These are phyloP conservation scores for Tridacna crocea DNA, from an alignment of 2,888 invertebrate species.

Conservation along the genomic window DNA sequence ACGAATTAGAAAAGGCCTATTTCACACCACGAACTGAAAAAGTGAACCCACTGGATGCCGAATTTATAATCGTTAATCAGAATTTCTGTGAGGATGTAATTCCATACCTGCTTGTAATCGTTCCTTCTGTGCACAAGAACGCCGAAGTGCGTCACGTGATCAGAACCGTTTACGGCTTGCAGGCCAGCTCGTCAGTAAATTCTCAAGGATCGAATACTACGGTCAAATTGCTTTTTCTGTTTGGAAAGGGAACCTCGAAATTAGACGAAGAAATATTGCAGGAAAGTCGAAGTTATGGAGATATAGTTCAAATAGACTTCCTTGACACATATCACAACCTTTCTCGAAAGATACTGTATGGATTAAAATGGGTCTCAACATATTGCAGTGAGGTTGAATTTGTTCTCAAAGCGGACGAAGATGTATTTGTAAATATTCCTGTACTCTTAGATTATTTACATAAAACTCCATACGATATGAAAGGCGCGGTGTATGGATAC, in stretches of 20 bases:
- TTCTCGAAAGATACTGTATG: slow-evolving; percentile 62
- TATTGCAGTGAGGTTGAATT: slow-evolving; percentile 59
- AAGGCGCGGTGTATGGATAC: slow-evolving; percentile 64
- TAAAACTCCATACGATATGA: slow-evolving; percentile 29
- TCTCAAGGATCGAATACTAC: neutral
- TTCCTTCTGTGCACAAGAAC: slow-evolving; percentile 64
- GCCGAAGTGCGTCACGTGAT: slow-evolving; percentile 60
- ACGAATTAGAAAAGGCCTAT: slow-evolving; percentile 30
- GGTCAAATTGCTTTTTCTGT: slow-evolving; percentile 63
- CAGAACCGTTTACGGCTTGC: slow-evolving; percentile 66
- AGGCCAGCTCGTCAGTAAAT: neutral
- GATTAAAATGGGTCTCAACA: slow-evolving; percentile 59
- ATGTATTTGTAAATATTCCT: slow-evolving; percentile 64
- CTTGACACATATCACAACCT: slow-evolving; percentile 63
- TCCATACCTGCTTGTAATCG: slow-evolving; percentile 64
- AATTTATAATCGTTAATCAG: slow-evolving; percentile 44
- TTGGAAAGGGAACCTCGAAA: slow-evolving; percentile 43
- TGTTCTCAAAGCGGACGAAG: slow-evolving; percentile 66
- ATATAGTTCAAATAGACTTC: slow-evolving; percentile 65
- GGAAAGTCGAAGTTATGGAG: slow-evolving; percentile 54
- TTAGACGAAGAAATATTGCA: slow-evolving; percentile 30
- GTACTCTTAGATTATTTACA: slow-evolving; percentile 42
- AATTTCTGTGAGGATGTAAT: slow-evolving; percentile 45
- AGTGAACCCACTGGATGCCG: slow-evolving; percentile 50
- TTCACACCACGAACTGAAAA: slow-evolving; percentile 50